Conservation (phyloP, 2,797 vertebrate species). For the Rhinoraja longicauda region DNA sequence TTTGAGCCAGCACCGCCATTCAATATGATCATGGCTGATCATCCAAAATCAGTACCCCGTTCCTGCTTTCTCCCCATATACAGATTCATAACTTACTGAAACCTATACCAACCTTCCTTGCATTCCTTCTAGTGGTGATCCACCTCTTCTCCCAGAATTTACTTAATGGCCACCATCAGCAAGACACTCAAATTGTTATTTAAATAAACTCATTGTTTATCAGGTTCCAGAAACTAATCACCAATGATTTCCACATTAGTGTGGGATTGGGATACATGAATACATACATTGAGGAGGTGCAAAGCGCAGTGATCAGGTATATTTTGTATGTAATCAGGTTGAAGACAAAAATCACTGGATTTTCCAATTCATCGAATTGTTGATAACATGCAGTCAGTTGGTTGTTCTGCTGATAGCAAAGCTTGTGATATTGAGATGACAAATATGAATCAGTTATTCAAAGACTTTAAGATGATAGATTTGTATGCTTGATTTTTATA, state of each 20-base stretch:
- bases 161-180: not conserved
- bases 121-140: not conserved
- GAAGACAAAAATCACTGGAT: not conserved
- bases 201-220: too few species aligned
- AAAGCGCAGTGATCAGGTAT: not conserved
- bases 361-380: slow-evolving; percentile 25
- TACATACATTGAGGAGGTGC: too few species aligned
- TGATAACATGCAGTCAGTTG: not conserved
- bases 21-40: too few species aligned
- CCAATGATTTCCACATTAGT: not conserved
- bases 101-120: not conserved
- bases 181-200: not conserved
- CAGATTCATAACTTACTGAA: not conserved
- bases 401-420: not conserved
- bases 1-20: too few species aligned
- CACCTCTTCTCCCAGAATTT: not conserved
- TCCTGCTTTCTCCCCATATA: too few species aligned
- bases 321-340: not conserved
- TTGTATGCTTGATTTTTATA: not conserved
- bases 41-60: too few species aligned
- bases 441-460: not conserved
- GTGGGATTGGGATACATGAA: not conserved
- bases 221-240: not conserved
- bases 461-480: not conserved
- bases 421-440: not conserved